Evolutionary conservation across 2,797 vertebrate genomes (phyloP).

Genomic region (Lithobates pipiens): DNA sequence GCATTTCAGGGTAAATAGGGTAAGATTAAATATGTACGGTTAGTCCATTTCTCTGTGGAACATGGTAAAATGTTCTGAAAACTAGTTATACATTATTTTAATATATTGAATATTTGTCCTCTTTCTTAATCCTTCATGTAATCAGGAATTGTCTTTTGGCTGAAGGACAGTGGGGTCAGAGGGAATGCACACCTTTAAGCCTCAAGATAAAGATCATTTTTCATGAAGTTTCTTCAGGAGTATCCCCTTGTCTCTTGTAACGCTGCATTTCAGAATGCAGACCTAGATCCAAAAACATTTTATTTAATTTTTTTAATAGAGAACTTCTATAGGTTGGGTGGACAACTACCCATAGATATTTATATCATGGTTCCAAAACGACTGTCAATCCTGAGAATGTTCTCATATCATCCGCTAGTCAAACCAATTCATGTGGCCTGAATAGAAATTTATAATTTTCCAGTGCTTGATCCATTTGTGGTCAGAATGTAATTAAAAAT

Average conservation of each 20-base stretch:
- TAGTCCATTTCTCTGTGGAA: not conserved
- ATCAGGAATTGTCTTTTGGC: not conserved
- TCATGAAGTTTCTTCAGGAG: not conserved
- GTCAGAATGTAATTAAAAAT: not conserved
- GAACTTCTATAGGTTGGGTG: not conserved
- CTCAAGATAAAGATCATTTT: too few relatives aligned
- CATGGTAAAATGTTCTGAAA: not conserved
- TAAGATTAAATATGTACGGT: not conserved
- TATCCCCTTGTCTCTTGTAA: too few relatives aligned
- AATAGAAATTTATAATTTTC: not conserved
- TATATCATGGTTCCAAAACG: not conserved
- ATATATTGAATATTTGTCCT: not conserved
- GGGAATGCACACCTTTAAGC: too few relatives aligned
- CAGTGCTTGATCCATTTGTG: not conserved
- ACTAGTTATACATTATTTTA: not conserved
- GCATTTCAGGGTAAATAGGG: not conserved
- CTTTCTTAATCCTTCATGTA: not conserved
- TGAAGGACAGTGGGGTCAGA: too few relatives aligned
- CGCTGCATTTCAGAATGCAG: too few relatives aligned
- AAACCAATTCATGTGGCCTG: too few relatives aligned
- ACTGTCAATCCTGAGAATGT: not conserved
- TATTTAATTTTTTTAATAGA: too few relatives aligned
- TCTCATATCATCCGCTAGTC: too few relatives aligned
- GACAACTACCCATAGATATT: not conserved
- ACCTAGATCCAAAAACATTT: too few relatives aligned